Percentiles rank a stretch among this genome's conserved stretches.
phyloP scores from a whole-genome alignment of 2,888 invertebrate genomes.

The Trichogramma evanescens region DNA sequence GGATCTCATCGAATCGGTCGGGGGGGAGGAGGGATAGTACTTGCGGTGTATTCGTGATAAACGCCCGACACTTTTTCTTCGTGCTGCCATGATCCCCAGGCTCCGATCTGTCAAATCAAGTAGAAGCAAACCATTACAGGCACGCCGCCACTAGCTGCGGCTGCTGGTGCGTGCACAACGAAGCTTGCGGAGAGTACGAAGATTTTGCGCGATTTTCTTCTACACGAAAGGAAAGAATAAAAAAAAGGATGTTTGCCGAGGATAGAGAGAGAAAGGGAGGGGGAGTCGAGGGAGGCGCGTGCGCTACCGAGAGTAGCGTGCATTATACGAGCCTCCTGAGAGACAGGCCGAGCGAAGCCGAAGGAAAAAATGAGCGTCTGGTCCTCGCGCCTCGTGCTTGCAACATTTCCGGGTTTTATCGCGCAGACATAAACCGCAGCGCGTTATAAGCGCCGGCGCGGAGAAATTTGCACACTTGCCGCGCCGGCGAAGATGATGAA shows the following conservation, averaged over 20 bases:
- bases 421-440: constrained; percentile 2
- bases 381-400: neutral
- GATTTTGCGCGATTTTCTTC: no score
- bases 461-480: no score
- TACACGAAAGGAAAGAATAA: no score
- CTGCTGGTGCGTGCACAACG: no score
- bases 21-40: neutral
- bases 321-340: constrained; percentile 5
- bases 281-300: neutral
- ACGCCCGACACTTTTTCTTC: no score
- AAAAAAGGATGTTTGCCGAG: neutral
- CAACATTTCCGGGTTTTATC: constrained; percentile 11
- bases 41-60: no score
- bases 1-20: no score
- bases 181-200: no score
- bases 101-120: constrained; percentile 5
- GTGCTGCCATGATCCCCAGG: neutral
- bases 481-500: no score
- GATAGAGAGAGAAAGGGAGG: neutral
- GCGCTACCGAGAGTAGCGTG: neutral
- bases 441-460: neutral
- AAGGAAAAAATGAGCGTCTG: neutral
- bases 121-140: neutral
- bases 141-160: no score
- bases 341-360: neutral